Percentiles rank a stretch among this genome's conserved stretches.
Conservation (phyloP, 2,888 invertebrate genomes). For the Meteorus colon region DNA sequence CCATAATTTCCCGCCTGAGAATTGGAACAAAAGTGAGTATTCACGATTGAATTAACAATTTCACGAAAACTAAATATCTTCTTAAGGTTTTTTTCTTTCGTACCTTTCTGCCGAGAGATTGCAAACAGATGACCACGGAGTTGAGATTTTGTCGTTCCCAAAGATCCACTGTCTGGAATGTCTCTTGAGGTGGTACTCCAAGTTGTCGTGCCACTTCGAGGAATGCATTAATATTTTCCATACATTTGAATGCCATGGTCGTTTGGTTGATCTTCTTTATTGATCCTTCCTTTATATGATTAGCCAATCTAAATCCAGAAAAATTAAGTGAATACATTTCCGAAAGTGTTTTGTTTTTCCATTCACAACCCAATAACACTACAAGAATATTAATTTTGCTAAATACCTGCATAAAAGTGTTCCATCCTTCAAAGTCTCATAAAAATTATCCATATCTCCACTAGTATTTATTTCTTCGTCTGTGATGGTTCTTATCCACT, state of each 20-base stretch:
- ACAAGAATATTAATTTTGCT: neutral
- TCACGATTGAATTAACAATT: too few species aligned
- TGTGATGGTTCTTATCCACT: slow-evolving; percentile 92
- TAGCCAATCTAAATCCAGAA: slow-evolving; percentile 81
- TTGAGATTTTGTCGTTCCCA: slow-evolving; percentile 98
- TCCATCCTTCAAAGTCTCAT: slow-evolving; percentile 92
- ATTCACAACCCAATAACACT: slow-evolving; percentile 6
- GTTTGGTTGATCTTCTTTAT: slow-evolving; percentile 93
- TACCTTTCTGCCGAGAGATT: slow-evolving; percentile 96
- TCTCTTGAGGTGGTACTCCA: slow-evolving; percentile 95
- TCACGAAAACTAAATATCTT: too few species aligned
- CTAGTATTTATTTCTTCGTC: slow-evolving; percentile 89
- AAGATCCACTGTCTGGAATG: slow-evolving; percentile 97
- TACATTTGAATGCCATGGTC: slow-evolving; percentile 96
- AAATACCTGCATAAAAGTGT: slow-evolving; percentile 89
- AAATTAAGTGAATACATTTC: slow-evolving; percentile 29
- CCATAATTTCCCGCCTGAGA: slow-evolving; percentile 86
- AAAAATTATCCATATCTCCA: slow-evolving; percentile 96
- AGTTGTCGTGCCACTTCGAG: slow-evolving; percentile 87
- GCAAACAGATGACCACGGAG: slow-evolving; percentile 95
- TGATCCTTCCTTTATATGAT: slow-evolving; percentile 87
- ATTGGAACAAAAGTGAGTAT: slow-evolving; percentile 28
- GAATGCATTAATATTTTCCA: slow-evolving; percentile 99
- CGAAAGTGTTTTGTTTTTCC: neutral
- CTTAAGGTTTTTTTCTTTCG: slow-evolving; percentile 23